Percentiles rank a stretch among this genome's conserved stretches.
Evolutionary conservation across 1,140 invertebrate genomes (phyloP).

Genomic region (Schmidtea mediterranea): DNA sequence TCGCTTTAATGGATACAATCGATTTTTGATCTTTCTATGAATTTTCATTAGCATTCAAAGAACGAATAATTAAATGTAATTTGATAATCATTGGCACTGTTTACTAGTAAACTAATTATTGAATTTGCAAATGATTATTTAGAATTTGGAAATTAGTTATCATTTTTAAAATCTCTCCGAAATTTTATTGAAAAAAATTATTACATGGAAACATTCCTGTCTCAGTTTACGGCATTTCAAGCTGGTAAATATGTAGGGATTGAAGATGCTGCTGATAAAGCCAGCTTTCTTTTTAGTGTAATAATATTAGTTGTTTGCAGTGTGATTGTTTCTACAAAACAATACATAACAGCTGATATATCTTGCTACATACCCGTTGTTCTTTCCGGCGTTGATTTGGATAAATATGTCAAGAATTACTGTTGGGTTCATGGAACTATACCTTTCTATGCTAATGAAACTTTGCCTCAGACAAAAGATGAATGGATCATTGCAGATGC

Average conservation of each 20-base stretch:
- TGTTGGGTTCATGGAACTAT: constrained; percentile 5
- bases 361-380: neutral
- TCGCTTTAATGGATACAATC: too few species aligned
- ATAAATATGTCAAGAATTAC: constrained; percentile 2
- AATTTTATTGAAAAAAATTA: too few species aligned
- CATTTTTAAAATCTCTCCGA: too few species aligned
- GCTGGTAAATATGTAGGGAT: neutral
- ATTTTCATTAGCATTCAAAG: too few species aligned
- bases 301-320: neutral
- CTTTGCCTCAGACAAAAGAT: neutral
- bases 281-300: constrained; percentile 1
- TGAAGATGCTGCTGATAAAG: constrained; percentile 3
- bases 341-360: neutral
- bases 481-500: neutral
- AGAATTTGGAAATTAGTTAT: too few species aligned
- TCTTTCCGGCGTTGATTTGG: neutral
- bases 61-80: too few species aligned
- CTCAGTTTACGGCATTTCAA: neutral
- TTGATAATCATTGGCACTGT: too few species aligned
- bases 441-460: neutral
- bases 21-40: too few species aligned
- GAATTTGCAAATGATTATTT: too few species aligned
- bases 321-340: constrained; percentile 2
- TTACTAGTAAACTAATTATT: too few species aligned
- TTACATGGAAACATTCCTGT: too few species aligned